Conservation (phyloP, 2,888 invertebrate species). For the Caenorhabditis doughertyi region DNA sequence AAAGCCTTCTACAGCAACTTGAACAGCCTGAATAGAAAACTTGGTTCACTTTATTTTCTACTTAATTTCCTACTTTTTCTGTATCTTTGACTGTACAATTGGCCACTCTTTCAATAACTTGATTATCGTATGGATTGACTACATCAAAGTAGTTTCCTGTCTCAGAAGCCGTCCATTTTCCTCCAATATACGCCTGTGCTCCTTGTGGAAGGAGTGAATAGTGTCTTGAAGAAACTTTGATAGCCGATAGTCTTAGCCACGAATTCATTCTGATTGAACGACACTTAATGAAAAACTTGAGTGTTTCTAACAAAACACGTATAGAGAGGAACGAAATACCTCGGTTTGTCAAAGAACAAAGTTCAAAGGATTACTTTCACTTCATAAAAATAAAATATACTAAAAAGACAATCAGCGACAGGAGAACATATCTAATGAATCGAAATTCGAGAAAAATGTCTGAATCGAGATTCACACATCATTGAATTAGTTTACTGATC, state of each 20-base stretch:
- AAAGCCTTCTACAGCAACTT: constrained; percentile 75
- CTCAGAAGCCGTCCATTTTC: constrained; percentile 68
- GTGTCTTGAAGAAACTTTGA: constrained; percentile 16
- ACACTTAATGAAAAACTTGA: neutral
- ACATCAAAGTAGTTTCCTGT: constrained; percentile 77
- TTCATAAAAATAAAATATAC: constrained; percentile 17
- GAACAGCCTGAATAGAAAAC: constrained; percentile 73
- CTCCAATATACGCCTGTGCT: constrained; percentile 78
- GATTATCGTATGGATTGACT: constrained; percentile 75
- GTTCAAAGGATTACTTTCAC: neutral
- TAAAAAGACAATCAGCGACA: constrained; percentile 32
- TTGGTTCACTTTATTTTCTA: neutral
- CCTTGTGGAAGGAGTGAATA: constrained; percentile 76
- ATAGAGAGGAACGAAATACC: constrained; percentile 9
- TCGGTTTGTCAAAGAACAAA: neutral
- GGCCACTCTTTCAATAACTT: constrained; percentile 73
- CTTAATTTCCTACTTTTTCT: constrained; percentile 66
- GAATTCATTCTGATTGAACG: constrained; percentile 28
- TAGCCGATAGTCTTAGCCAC: constrained; percentile 9
- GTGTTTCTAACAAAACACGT: constrained; percentile 4
- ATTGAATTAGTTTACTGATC: constrained; percentile 73
- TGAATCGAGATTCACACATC: constrained; percentile 34
- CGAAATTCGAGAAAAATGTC: constrained; percentile 18
- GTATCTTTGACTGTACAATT: constrained; percentile 80
- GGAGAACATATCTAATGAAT: constrained; percentile 20